Evolutionary conservation across 2,113 vertebrate genomes (phyloP), one percentile per base, ranked within the genome.

Genomic region (Osmerus eperlanus): DNA sequence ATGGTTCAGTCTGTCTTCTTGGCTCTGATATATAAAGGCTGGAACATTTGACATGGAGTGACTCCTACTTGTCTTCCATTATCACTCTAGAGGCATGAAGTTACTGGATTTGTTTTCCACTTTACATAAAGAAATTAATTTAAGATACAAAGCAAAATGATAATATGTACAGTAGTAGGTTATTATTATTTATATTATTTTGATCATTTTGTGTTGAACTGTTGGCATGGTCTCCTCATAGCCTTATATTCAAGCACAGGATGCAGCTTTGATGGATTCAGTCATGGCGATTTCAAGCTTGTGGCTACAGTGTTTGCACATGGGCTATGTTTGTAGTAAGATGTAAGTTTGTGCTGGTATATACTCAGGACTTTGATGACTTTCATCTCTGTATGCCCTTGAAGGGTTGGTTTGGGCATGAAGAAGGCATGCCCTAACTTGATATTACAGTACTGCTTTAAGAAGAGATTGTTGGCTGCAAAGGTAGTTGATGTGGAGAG

Each of bases 341-440:
- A 25, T 29, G n/a, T 82, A 78, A 74, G 66, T 74, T 82, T 78
- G 65, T 69, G 68, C 76, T 70, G 75, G 72, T 75, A 56, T 82
- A 75, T 68, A 54, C 69, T 65, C 25, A 70, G 52, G 76, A 65
- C 76, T 78, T 83, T 75, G 74, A 75, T 83, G 83, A 74, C 76
- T 81, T 83, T 83, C 60, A 86, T 85, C 77, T 85, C 70, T 23
- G 69, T 70, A 72, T 66, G 73, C 60, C 68, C 58, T 65, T 13
- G 36, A 61, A 55, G 19, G 28, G 47, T 51, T 73, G 16, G 52
- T 68, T 82, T 74, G 59, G 55, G 76, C 74, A 80, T 86, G 86
- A 89, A 83, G 73, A 52, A 29, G 73, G 72, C 90, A 63, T 80
- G 90, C 84, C 78, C 80, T 2, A 29, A 81, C 89, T 73, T 55